Conservation (phyloP, 2,888 invertebrate species). For the Microctonus aethiopoides region DNA sequence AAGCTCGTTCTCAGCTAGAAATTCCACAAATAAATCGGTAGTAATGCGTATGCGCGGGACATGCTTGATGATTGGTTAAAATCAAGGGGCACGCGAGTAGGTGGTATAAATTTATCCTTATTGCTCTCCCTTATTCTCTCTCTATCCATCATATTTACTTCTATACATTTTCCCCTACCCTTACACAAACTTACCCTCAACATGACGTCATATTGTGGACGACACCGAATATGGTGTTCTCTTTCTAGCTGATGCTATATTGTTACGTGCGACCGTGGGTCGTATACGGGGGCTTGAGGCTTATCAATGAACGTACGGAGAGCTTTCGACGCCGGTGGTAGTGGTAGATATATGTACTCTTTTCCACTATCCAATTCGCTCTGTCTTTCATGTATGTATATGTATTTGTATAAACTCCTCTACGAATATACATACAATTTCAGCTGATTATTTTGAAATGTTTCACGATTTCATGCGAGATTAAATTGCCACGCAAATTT, state of each 20-base stretch:
- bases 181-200: not conserved
- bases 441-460: not conserved
- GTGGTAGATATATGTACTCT: slow-evolving; percentile 19
- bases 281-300: slow-evolving; percentile 36
- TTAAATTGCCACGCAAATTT: not conserved
- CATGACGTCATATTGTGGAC: slow-evolving; percentile 25
- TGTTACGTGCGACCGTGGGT: slow-evolving; percentile 4
- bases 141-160: not conserved
- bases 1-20: not conserved
- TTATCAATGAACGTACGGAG: slow-evolving; percentile 45
- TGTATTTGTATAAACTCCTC: not conserved
- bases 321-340: slow-evolving; percentile 23
- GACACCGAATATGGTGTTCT: slow-evolving; percentile 11
- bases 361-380: slow-evolving; percentile 35
- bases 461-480: not conserved
- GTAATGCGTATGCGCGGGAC: slow-evolving; percentile 10
- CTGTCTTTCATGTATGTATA: not conserved
- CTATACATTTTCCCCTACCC: not conserved
- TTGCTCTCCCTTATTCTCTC: not conserved
- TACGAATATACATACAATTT: not conserved
- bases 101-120: slow-evolving; percentile 1
- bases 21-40: slow-evolving; percentile 19
- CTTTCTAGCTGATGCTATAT: slow-evolving; percentile 19
- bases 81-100: slow-evolving; percentile 17
- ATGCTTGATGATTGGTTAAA: slow-evolving; percentile 15